Conservation (phyloP, 2,888 invertebrate species). For the Tuberolachnus salignus region DNA sequence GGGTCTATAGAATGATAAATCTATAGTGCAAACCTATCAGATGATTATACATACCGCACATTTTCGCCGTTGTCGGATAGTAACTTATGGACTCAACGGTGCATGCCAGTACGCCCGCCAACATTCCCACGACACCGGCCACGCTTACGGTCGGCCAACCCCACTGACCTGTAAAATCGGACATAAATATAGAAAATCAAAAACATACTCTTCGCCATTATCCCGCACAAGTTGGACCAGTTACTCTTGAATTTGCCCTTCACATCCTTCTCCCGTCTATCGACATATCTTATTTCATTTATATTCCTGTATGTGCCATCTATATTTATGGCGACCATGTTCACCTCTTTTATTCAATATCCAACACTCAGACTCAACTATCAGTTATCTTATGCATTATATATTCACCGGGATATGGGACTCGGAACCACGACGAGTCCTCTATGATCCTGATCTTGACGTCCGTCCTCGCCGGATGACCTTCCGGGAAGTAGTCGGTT, state of each 20-base stretch:
- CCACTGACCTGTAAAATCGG: slow-evolving; percentile 71
- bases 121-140: slow-evolving; percentile 76
- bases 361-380: too few species aligned
- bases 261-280: too few species aligned
- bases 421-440: slow-evolving; percentile 79
- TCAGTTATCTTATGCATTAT: too few species aligned
- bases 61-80: slow-evolving; percentile 87
- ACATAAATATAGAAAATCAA: neutral
- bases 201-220: neutral
- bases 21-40: too few species aligned
- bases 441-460: slow-evolving; percentile 72
- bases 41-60: slow-evolving; percentile 72
- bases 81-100: slow-evolving; percentile 86
- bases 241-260: too few species aligned
- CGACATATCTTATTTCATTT: neutral
- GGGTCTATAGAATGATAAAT: too few species aligned
- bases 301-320: too few species aligned
- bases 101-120: slow-evolving; percentile 79
- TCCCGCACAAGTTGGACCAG: too few species aligned
- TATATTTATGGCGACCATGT: too few species aligned
- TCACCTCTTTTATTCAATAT: too few species aligned
- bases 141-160: slow-evolving; percentile 74
- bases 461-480: slow-evolving; percentile 77
- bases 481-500: slow-evolving; percentile 69
- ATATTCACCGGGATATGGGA: slow-evolving; percentile 78